Evolutionary conservation across 2,888 invertebrate genomes (phyloP).

Genomic region (Dryomyza anilis): DNA sequence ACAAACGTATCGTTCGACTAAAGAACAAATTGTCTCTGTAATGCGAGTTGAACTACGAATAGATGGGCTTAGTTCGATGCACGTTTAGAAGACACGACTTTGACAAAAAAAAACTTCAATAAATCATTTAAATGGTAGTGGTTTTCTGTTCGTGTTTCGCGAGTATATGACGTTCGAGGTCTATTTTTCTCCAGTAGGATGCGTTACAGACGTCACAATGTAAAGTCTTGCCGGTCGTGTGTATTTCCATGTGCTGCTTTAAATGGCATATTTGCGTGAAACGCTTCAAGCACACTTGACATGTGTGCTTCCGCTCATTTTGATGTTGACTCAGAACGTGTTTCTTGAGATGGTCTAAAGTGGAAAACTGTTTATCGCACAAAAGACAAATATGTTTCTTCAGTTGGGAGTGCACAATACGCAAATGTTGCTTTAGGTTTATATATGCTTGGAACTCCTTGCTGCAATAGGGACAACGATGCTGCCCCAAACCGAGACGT

Average conservation of each 20-base stretch:
- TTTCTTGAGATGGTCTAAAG: slow-evolving; percentile 45
- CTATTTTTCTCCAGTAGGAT: slow-evolving; percentile 39
- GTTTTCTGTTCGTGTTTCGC: slow-evolving; percentile 26
- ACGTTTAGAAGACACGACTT: too few species aligned
- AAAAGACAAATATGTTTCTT: slow-evolving; percentile 42
- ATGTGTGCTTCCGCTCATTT: slow-evolving; percentile 43
- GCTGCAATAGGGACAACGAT: slow-evolving; percentile 41
- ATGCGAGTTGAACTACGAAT: too few species aligned
- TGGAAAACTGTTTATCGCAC: slow-evolving; percentile 43
- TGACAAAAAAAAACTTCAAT: too few species aligned
- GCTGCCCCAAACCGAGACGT: slow-evolving; percentile 5
- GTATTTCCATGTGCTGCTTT: slow-evolving; percentile 42
- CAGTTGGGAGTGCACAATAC: slow-evolving; percentile 37
- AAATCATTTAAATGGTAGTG: too few species aligned
- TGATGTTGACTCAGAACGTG: slow-evolving; percentile 45
- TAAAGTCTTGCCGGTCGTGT: slow-evolving; percentile 35
- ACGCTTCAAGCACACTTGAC: slow-evolving; percentile 39
- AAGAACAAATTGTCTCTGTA: too few species aligned
- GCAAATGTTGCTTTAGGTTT: slow-evolving; percentile 42
- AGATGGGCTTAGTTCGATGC: too few species aligned
- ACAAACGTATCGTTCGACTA: too few species aligned
- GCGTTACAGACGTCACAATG: slow-evolving; percentile 33
- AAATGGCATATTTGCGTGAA: slow-evolving; percentile 45
- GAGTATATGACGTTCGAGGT: slow-evolving; percentile 33
- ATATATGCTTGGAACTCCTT: slow-evolving; percentile 36